These are phyloP conservation scores for Thalassophryne amazonica DNA, from an alignment of 2,797 vertebrate species.

Conservation along the genomic window DNA sequence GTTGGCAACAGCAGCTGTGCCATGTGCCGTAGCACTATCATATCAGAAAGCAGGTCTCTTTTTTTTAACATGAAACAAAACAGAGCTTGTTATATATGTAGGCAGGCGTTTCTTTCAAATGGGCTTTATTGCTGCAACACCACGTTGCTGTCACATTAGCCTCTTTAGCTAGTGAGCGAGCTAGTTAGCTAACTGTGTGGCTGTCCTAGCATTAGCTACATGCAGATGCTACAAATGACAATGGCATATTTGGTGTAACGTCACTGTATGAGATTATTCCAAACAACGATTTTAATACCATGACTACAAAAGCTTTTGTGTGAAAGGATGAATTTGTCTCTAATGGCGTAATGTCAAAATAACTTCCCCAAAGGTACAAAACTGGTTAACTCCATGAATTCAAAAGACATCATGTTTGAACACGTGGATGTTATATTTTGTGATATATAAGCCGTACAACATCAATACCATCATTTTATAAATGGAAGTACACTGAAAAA, in stretches of 20 bases:
- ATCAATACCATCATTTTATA: too few species aligned
- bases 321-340: too few species aligned
- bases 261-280: not conserved
- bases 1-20: conserved; percentile 58
- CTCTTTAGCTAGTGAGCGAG: not conserved
- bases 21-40: conserved; percentile 60
- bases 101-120: not conserved
- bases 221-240: conserved; percentile 47
- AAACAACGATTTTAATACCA: not conserved
- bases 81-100: fast-evolving
- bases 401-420: too few species aligned
- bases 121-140: not conserved
- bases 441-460: too few species aligned
- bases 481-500: too few species aligned
- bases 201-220: conserved; percentile 50
- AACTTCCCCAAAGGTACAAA: too few species aligned
- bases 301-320: too few species aligned
- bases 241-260: conserved; percentile 41
- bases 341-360: too few species aligned
- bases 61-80: not conserved
- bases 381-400: too few species aligned
- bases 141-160: conserved; percentile 36
- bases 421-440: too few species aligned
- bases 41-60: not conserved
- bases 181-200: conserved; percentile 14